These are phyloP conservation scores for Rhyzopertha dominica DNA, from an alignment of 1,140 invertebrate genomes.

Conservation along the genomic window DNA sequence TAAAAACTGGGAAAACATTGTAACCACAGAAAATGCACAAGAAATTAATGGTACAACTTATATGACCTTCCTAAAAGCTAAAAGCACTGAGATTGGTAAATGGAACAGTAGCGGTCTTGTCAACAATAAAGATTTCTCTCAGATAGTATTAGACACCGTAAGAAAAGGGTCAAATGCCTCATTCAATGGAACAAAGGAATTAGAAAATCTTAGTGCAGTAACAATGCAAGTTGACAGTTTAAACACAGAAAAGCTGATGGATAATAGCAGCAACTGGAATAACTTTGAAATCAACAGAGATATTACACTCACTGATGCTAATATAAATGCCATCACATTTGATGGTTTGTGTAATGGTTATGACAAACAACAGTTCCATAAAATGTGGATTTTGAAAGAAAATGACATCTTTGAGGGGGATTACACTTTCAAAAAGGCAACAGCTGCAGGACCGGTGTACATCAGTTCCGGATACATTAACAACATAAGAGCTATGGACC, in stretches of 20 bases:
- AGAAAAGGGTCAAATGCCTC: too few species aligned
- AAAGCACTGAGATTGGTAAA: too few species aligned
- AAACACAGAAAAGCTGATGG: too few species aligned
- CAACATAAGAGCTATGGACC: slow-evolving; percentile 36
- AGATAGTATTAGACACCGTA: neutral
- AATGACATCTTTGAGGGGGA: slow-evolving; percentile 28
- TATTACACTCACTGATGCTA: too few species aligned
- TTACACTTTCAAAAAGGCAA: slow-evolving; percentile 40
- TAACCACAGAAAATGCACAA: slow-evolving; percentile 9
- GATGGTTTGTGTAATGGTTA: slow-evolving; percentile 16
- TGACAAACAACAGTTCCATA: slow-evolving; percentile 26
- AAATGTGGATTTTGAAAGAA: slow-evolving; percentile 33
- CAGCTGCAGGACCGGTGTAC: slow-evolving; percentile 30
- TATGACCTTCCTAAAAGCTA: neutral
- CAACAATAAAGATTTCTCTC: slow-evolving; percentile 8
- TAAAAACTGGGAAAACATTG: neutral
- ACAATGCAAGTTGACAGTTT: too few species aligned
- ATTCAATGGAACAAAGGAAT: too few species aligned
- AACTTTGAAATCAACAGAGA: too few species aligned
- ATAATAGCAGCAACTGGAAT: too few species aligned
- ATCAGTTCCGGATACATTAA: slow-evolving; percentile 39
- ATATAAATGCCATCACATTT: slow-evolving; percentile 20
- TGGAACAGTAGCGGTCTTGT: too few species aligned
- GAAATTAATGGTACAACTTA: slow-evolving; percentile 28
- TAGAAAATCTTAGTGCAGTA: too few species aligned